These are phyloP conservation scores for Physocephala rufipes DNA, from an alignment of 2,888 invertebrate genomes.

Conservation along the genomic window DNA sequence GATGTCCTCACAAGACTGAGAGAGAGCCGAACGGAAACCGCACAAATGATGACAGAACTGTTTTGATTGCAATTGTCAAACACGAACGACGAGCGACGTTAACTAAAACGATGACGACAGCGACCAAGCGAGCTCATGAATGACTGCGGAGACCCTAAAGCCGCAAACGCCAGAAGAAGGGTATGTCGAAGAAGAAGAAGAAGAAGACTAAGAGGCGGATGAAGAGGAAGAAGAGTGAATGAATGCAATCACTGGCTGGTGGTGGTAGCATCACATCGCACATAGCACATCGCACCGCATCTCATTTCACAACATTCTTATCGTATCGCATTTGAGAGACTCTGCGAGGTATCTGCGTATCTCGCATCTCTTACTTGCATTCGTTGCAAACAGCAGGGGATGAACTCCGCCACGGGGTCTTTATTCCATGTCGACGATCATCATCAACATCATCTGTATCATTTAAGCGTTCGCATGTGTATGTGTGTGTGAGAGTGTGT, in stretches of 20 bases:
- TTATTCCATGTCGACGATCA: conserved; percentile 9
- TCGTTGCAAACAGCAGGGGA: conserved; percentile 57
- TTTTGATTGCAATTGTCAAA: conserved; percentile 56
- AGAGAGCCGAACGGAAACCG: conserved; percentile 40
- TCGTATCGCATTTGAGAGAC: conserved; percentile 25
- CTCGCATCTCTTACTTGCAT: conserved; percentile 37
- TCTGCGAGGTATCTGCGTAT: conserved; percentile 38
- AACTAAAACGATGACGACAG: no score
- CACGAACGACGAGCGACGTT: conserved; percentile 29
- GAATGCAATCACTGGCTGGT: conserved; percentile 44
- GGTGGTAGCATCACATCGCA: no score
- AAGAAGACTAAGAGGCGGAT: conserved; percentile 31
- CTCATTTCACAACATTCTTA: no score
- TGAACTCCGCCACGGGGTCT: conserved; percentile 47
- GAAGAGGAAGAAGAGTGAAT: conserved; percentile 8
- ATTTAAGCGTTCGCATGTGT: background rate
- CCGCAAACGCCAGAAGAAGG: no score
- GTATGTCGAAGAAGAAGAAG: no score
- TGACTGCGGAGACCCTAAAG: conserved; percentile 3
- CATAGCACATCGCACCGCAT: conserved; percentile 36
- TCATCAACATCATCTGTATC: no score
- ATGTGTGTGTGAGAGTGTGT: conserved; percentile 14
- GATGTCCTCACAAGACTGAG: conserved; percentile 64
- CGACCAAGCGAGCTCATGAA: conserved; percentile 15
- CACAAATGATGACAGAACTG: conserved; percentile 38